Percentiles rank a stretch among this genome's conserved stretches.
phyloP scores from a whole-genome alignment of 2,888 invertebrate species.

The Drosophila borborema region DNA sequence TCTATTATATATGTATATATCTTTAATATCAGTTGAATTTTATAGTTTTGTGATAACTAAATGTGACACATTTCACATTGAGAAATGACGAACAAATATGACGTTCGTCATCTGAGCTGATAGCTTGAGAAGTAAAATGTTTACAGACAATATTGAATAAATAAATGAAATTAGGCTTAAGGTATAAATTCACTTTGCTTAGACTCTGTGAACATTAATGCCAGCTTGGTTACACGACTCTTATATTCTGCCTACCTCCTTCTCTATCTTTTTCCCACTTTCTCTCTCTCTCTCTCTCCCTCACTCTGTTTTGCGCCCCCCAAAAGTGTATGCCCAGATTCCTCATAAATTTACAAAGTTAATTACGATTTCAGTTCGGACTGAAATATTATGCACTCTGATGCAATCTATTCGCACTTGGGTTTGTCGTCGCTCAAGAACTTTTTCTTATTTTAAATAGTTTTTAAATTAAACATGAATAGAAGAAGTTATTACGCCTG shows the following conservation, averaged over 20 bases:
- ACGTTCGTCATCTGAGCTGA: neutral
- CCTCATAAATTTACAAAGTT: slow-evolving; percentile 19
- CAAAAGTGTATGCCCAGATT: no score
- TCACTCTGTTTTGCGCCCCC: neutral
- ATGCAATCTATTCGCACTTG: slow-evolving; percentile 23
- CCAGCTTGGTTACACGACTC: neutral
- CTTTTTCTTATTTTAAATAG: slow-evolving; percentile 30
- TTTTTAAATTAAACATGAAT: slow-evolving; percentile 39
- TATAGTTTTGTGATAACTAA: neutral
- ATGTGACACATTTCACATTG: neutral
- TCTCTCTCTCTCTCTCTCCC: neutral
- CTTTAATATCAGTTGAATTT: slow-evolving; percentile 2
- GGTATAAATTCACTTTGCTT: neutral
- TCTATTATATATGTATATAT: neutral
- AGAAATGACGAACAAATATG: neutral
- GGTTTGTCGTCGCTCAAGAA: slow-evolving; percentile 22
- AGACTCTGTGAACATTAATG: neutral
- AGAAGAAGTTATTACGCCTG: slow-evolving; percentile 23
- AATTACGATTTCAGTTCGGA: slow-evolving; percentile 5
- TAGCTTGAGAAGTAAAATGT: neutral
- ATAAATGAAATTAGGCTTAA: neutral
- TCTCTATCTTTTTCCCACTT: neutral
- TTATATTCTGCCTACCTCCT: no score
- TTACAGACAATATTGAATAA: neutral
- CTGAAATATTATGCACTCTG: slow-evolving; percentile 20